Evolutionary conservation across 1,140 invertebrate genomes (phyloP).

Genomic region (Achatina immaculata): DNA sequence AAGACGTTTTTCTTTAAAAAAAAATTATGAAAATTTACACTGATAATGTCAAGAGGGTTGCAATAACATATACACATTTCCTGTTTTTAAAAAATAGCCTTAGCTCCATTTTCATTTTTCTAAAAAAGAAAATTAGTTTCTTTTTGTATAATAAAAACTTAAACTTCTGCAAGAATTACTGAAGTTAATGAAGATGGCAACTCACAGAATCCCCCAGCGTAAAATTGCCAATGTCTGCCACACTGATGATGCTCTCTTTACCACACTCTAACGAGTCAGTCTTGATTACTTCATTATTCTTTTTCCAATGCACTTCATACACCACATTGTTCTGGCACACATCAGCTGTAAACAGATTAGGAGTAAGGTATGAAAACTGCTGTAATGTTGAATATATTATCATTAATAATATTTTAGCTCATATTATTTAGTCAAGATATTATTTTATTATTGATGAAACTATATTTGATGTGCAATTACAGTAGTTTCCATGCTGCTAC

Average conservation of each 20-base stretch:
- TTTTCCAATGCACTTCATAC: conserved; percentile 9
- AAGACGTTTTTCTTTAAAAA: not conserved
- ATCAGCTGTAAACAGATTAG: not conserved
- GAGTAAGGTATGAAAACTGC: not conserved
- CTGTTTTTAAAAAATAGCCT: too few species aligned
- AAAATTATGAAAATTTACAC: not conserved
- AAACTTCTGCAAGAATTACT: not conserved
- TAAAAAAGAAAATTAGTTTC: too few species aligned
- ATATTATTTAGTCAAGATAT: too few species aligned
- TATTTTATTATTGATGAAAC: too few species aligned
- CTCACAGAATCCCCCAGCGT: conserved; percentile 25
- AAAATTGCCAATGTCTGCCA: conserved; percentile 1
- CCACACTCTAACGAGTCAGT: not conserved
- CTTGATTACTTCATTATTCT: not conserved
- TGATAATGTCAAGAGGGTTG: not conserved
- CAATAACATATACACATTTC: too few species aligned
- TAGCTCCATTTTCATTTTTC: too few species aligned
- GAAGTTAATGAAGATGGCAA: not conserved
- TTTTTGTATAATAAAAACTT: too few species aligned
- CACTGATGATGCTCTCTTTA: not conserved
- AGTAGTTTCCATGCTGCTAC: too few species aligned
- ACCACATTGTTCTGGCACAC: not conserved
- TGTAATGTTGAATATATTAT: too few species aligned
- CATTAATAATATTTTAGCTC: too few species aligned
- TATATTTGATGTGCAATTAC: too few species aligned